Conservation (phyloP, 2,888 invertebrate species). For the Chrysomela aeneicollis region DNA sequence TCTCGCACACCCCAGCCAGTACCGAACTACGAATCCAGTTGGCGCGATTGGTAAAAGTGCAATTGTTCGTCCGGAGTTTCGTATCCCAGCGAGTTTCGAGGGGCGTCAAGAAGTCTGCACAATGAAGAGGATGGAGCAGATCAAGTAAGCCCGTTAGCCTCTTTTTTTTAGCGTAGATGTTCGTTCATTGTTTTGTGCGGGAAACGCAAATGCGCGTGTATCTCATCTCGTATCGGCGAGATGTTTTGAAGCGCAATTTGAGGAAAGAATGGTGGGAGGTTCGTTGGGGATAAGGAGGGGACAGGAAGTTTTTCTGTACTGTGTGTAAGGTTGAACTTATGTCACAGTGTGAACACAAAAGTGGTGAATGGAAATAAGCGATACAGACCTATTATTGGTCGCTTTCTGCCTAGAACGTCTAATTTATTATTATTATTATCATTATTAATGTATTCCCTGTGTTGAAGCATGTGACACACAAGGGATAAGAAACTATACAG, state of each 20-base stretch:
- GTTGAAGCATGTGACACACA: too few species aligned
- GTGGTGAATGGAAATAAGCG: too few species aligned
- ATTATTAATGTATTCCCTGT: too few species aligned
- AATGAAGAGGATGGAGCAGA: slow-evolving; percentile 27
- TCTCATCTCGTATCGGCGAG: too few species aligned
- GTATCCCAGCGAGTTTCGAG: slow-evolving; percentile 29
- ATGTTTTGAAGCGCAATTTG: slow-evolving; percentile 15
- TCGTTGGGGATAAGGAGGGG: not conserved
- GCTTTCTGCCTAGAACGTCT: too few species aligned
- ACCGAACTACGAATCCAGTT: slow-evolving; percentile 34
- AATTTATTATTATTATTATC: too few species aligned
- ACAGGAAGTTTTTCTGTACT: not conserved
- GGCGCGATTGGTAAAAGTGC: slow-evolving; percentile 34
- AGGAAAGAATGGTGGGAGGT: not conserved
- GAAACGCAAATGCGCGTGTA: slow-evolving; percentile 24
- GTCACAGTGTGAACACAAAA: too few species aligned
- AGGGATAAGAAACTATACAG: too few species aligned
- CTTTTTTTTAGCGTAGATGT: slow-evolving; percentile 23
- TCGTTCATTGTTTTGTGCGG: slow-evolving; percentile 27
- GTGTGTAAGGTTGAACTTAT: too few species aligned
- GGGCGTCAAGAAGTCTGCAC: slow-evolving; percentile 20
- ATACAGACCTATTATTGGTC: too few species aligned
- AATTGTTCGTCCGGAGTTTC: slow-evolving; percentile 31
- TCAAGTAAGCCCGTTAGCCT: slow-evolving; percentile 35
- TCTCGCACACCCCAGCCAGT: slow-evolving; percentile 38